Conservation (phyloP, 2,888 invertebrate genomes). For the Seira ritae region DNA sequence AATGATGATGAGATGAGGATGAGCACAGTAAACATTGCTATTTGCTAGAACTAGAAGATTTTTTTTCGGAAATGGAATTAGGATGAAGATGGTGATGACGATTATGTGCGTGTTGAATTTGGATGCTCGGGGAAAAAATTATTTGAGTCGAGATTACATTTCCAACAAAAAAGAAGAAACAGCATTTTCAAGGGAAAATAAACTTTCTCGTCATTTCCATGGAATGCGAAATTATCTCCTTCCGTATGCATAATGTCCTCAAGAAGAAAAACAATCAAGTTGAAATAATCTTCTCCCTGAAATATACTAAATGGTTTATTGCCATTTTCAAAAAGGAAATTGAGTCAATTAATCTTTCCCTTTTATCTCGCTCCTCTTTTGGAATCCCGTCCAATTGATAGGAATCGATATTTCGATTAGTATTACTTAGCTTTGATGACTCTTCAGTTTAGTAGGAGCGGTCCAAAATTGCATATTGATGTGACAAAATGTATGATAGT, state of each 20-base stretch:
- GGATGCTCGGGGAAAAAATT: neutral
- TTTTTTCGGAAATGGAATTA: neutral
- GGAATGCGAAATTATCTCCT: too few species aligned
- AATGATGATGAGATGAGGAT: too few species aligned
- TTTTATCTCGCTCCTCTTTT: neutral
- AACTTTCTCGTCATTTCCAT: too few species aligned
- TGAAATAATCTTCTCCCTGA: neutral
- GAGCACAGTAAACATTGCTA: neutral
- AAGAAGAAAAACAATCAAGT: too few species aligned
- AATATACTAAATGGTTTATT: neutral
- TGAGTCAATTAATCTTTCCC: conserved; percentile 2
- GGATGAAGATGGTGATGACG: neutral
- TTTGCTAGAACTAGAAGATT: neutral
- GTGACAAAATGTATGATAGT: neutral
- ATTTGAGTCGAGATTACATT: neutral
- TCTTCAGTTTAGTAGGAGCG: conserved; percentile 6
- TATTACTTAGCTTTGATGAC: conserved; percentile 12
- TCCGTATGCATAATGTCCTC: too few species aligned
- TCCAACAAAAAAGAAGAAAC: neutral
- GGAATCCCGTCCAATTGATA: conserved; percentile 9
- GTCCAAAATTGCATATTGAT: too few species aligned
- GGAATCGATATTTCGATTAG: conserved; percentile 16
- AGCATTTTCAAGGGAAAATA: too few species aligned
- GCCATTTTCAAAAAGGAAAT: neutral
- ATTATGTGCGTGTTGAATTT: conserved; percentile 1